A percentile compares a stretch with the other conserved stretches of the same genome.
Evolutionary conservation across 2,888 invertebrate genomes (phyloP).

Genomic region (Eristalis intricaria): DNA sequence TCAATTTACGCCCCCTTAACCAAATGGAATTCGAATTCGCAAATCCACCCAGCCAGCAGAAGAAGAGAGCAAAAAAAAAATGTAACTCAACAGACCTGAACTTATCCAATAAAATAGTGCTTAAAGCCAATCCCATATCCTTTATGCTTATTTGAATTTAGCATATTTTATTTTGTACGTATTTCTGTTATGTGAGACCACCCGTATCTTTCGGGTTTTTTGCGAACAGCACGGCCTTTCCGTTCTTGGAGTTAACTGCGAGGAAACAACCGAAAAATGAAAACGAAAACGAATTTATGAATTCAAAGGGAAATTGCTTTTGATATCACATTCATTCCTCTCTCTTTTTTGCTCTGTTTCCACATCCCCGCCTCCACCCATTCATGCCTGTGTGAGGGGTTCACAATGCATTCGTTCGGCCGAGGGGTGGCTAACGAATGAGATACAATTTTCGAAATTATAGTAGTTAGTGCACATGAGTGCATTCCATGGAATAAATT

Average conservation of each 20-base stretch:
- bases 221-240: neutral
- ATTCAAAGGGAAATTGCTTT: slow-evolving; percentile 72
- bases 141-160: slow-evolving; percentile 69
- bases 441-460: slow-evolving; percentile 34
- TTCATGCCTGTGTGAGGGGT: neutral
- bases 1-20: slow-evolving; percentile 56
- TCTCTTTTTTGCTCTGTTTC: too few species aligned
- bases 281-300: slow-evolving; percentile 66
- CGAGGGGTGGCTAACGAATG: neutral
- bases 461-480: slow-evolving; percentile 54
- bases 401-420: neutral
- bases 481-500: slow-evolving; percentile 41
- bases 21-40: slow-evolving; percentile 41
- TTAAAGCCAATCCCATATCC: slow-evolving; percentile 69
- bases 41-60: neutral
- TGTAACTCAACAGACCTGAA: slow-evolving; percentile 56
- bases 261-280: slow-evolving; percentile 41
- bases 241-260: slow-evolving; percentile 11
- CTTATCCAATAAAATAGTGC: slow-evolving; percentile 71
- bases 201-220: neutral
- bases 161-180: slow-evolving; percentile 69
- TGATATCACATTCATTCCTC: slow-evolving; percentile 56
- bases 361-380: neutral
- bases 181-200: slow-evolving; percentile 11
- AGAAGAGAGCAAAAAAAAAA: neutral